Evolutionary conservation across 2,113 vertebrate species (phyloP), one percentile per base, ranked within the genome.

Genomic region (Lonchura striata): DNA sequence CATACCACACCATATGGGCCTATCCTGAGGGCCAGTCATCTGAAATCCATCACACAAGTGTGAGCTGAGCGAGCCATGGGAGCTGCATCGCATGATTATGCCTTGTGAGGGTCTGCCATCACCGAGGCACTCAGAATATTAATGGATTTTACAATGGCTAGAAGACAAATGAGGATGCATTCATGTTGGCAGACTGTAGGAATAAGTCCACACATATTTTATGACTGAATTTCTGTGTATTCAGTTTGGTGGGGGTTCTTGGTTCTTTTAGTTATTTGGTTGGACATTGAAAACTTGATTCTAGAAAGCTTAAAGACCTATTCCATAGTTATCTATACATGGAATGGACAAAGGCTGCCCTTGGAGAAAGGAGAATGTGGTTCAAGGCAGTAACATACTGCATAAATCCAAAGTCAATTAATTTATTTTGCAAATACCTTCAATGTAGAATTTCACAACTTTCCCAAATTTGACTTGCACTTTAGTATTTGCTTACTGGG

Each of bases 21-120:
- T 94, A 77, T 86, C 87, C 94, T 93, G 81, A 89, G 92, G 95
- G 87, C 68, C 90, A 91, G 87, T 77, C 81, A 65, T 94, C 87
- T 65, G 72, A 92, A 94, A 96, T 83, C 80, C 13, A 0, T 92
- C 94, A 72, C 72, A 4, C 22, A 94, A 88, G 72, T 33, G 41
- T 61, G 81, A 94, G 77, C 7, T 82, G 71, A 88, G 53, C 0
- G 0, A 91, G 71, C 37, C 14, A 60, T 80, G 81, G 37, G 39
- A 91, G 54, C 68, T 91, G 72, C 8, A 1, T 31, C 0, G 1
- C 63, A 71, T 11, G 1, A 25, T 20, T 72, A 54, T 95, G 83
- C 80, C 37, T 15, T 66, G 64, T 42, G 35, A 81, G 39, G 42
- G 35, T n/a, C 81, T 86, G 86, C 72, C 42, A 10, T 57, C 56